A percentile compares a stretch with the other conserved stretches of the same genome.
phyloP scores from a whole-genome alignment of 2,888 invertebrate genomes.

The Andrena haemorrhoa region DNA sequence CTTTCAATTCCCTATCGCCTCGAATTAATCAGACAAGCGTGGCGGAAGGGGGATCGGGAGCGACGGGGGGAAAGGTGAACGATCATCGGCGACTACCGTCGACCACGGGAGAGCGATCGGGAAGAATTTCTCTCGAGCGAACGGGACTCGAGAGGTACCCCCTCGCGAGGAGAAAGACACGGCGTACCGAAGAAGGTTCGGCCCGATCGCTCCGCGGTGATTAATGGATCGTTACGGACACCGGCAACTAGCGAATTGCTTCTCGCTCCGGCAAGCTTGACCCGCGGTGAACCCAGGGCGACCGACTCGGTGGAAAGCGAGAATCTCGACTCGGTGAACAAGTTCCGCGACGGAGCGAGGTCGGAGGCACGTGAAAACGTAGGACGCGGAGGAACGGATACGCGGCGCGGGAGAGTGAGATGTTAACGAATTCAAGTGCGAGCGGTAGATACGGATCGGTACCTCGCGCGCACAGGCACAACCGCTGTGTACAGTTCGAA shows the following conservation, averaged over 20 bases:
- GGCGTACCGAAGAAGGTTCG: conserved; percentile 37
- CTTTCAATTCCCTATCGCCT: conserved; percentile 13
- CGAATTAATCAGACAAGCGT: neutral
- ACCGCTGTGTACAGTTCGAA: neutral
- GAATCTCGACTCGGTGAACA: conserved; percentile 40
- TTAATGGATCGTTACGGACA: conserved; percentile 54
- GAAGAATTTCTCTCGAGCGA: conserved; percentile 36
- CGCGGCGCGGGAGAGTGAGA: conserved; percentile 14
- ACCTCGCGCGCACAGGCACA: neutral
- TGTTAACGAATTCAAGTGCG: conserved; percentile 35
- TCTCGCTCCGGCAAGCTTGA: conserved; percentile 49
- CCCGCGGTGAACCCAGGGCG: conserved; percentile 44
- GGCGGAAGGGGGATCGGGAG: neutral
- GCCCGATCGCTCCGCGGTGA: conserved; percentile 59
- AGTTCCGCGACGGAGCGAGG: conserved; percentile 11
- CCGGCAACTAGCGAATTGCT: conserved; percentile 46
- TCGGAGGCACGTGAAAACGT: conserved; percentile 15
- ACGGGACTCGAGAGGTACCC: conserved; percentile 4
- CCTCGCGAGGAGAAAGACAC: conserved; percentile 21
- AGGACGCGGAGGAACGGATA: neutral
- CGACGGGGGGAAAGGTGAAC: conserved; percentile 7
- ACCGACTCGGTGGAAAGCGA: conserved; percentile 49
- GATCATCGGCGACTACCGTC: neutral
- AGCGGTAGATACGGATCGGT: conserved; percentile 36
- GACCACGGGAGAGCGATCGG: neutral